phyloP scores from a whole-genome alignment of 2,888 invertebrate species.

The Rhagonycha fulva region DNA sequence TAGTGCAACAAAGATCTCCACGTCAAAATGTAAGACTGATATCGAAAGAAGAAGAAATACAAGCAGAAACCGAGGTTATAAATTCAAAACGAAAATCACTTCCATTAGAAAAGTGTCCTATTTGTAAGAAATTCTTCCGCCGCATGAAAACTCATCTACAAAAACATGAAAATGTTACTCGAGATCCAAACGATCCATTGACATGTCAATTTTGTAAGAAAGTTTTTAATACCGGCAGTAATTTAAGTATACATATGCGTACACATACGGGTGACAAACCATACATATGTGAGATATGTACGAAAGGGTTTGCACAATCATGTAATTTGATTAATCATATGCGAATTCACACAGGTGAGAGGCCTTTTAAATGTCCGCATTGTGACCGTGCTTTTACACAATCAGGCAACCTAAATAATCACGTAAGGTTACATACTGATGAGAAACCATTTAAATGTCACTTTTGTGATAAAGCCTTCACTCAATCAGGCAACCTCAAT shows the following conservation, averaged over 20 bases:
- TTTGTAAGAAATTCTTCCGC: slow-evolving; percentile 52
- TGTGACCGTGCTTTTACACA: slow-evolving; percentile 54
- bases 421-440: slow-evolving; percentile 52
- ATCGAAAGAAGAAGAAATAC: slow-evolving; percentile 40
- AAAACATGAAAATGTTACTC: slow-evolving; percentile 48
- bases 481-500: slow-evolving; percentile 53
- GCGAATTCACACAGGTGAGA: slow-evolving; percentile 53
- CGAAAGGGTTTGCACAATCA: slow-evolving; percentile 52
- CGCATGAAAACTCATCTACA: slow-evolving; percentile 56
- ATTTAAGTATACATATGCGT: slow-evolving; percentile 51
- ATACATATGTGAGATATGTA: slow-evolving; percentile 50
- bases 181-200: slow-evolving; percentile 42
- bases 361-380: slow-evolving; percentile 53
- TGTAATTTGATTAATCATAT: slow-evolving; percentile 54
- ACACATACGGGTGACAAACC: slow-evolving; percentile 52
- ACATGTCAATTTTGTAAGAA: slow-evolving; percentile 47
- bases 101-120: slow-evolving; percentile 52
- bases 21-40: slow-evolving; percentile 44
- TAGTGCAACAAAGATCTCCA: slow-evolving; percentile 33
- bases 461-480: slow-evolving; percentile 53
- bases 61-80: slow-evolving; percentile 43
- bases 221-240: slow-evolving; percentile 49
- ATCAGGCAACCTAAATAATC: slow-evolving; percentile 53
- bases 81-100: slow-evolving; percentile 49
- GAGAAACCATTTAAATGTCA: slow-evolving; percentile 55